Evolutionary conservation across 92 coral and sea anemone genomes (phyloP), one percentile per base, ranked within the genome.

Genomic region (Palythoa grandiflora): DNA sequence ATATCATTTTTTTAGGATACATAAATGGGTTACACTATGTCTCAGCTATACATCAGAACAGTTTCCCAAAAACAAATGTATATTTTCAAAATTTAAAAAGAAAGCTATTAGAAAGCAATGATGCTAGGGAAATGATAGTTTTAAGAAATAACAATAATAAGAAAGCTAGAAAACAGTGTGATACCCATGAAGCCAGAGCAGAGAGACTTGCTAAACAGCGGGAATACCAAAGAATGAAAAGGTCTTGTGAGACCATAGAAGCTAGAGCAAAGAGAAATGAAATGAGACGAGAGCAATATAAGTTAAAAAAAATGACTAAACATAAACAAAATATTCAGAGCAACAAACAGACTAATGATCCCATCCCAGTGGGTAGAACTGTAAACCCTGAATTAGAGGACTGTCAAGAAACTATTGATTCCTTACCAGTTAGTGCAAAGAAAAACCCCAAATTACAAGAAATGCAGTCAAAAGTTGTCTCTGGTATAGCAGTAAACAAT

Each of bases 221-320:
- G 68, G 68, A 84, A 71, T 50, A 84, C 51, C 50, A 28, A 84
- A 84, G 79, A 71, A 6, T 61, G 79, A 71, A 84, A 84, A 72
- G 83, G 83, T 78, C 70, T 78, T 78, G 83, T 78, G 71, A 78
- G 52, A 78, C 83, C 83, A 71, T 71, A 78, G 71, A 78, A 78
- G 83, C 83, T 78, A 78, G 71, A 78, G 71, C 71, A 78, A 78
- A 78, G 83, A 78, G 83, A 78, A 78, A 78, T 78, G 83, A 78
- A 78, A 78, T 78, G 83, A 78, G 83, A 78, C 83, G 71, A 78
- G 83, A 78, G 83, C 83, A 35, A 17, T 78, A 78, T 78, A 54
- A 55, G 83, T 70, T 77, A 52, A 74, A 74, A 74, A 74, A 40
- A 73, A 0, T 73, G 21, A 73, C 53, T 39, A 74, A 74, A 74